Base-by-base conservation (phyloP, 2,797 vertebrate species). In the Mionectes olivaceus region DNA sequence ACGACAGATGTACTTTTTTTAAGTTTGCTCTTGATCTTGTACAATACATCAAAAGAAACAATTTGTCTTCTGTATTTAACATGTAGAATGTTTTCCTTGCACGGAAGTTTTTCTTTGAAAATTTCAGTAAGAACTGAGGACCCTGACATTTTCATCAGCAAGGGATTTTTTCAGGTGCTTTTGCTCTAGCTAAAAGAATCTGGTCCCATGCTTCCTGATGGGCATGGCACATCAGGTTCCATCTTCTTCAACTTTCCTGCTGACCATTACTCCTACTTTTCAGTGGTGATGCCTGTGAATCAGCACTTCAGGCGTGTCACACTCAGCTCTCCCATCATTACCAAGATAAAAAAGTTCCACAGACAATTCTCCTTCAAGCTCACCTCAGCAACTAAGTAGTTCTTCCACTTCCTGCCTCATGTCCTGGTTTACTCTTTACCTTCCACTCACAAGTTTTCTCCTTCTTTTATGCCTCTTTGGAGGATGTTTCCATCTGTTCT, bases 301-400 rank as follows among this genome's bases (percentile, higher is more conserved):
- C 64, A 67, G 39, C 1, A 2, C 41, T 78, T 77, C 52, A 46
- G 37, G 56, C 33, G 30, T 6, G 21, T 55, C 32, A 33, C 57
- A n/a, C 27, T 60, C 85, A 87, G 49, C 41, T 89, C 33, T 90
- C 60, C 28, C 49, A 75, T 63, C 61, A 32, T 63, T 55, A 70
- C 23, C 41, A 74, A 85, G 71, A 91, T 67, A 87, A 94, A 80
- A 46, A 76, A 33, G 11, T 67, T 41, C 60, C 76, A 80, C 25
- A 60, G 49, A 13, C 32, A 85, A 6, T 30, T 77, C 24, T 80
- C 30, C 6, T 3, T 70, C 0, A 0, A 69, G 50, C 37, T 90
- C 25, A 59, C 7, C 52, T 89, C 56, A 80, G 37, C 80, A 74
- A 10, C 19, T 78, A 69, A 35, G 28, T 39, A 24, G 4, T 64